A percentile compares a stretch with the other conserved stretches of the same genome.
Conservation (phyloP, 2,113 vertebrate species). For the Chaetodon auriga region DNA sequence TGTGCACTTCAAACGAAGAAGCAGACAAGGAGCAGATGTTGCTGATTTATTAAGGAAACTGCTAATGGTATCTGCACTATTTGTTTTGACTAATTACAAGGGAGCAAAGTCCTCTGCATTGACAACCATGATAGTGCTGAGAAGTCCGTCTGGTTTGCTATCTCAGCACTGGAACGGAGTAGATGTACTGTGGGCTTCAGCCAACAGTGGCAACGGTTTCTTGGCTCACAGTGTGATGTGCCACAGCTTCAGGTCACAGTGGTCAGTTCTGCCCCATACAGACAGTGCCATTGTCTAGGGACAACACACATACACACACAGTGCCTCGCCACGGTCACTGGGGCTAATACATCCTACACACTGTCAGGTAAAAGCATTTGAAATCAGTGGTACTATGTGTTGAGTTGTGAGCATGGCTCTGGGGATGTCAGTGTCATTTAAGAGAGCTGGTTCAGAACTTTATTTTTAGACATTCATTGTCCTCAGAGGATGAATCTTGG, state of each 20-base stretch:
- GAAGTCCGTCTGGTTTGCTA: conserved; percentile 35
- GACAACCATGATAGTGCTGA: conserved; percentile 48
- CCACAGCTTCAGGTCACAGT: conserved; percentile 71
- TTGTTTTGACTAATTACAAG: conserved; percentile 74
- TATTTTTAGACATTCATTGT: too few relatives aligned
- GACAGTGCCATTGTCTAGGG: conserved; percentile 51
- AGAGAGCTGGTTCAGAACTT: too few relatives aligned
- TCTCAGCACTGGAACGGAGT: conserved; percentile 19
- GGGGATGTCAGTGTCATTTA: too few relatives aligned
- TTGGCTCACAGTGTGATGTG: conserved; percentile 27
- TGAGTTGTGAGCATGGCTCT: too few relatives aligned
- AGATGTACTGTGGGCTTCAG: conserved; percentile 1
- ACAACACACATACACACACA: conserved; percentile 45
- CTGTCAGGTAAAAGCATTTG: conserved; percentile 17
- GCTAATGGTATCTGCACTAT: conserved; percentile 73
- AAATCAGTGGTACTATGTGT: too few relatives aligned
- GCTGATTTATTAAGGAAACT: conserved; percentile 74
- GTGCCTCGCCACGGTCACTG: conserved; percentile 20
- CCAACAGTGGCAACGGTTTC: conserved; percentile 24
- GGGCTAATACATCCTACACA: conserved; percentile 40
- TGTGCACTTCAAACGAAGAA: conserved; percentile 59
- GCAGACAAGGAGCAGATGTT: conserved; percentile 65
- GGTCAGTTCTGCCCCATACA: conserved; percentile 48
- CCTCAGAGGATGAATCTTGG: too few relatives aligned
- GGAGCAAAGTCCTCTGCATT: conserved; percentile 55